These are phyloP conservation scores for Echeneis naucrates DNA, from an alignment of 2,797 vertebrate species.

Conservation along the genomic window DNA sequence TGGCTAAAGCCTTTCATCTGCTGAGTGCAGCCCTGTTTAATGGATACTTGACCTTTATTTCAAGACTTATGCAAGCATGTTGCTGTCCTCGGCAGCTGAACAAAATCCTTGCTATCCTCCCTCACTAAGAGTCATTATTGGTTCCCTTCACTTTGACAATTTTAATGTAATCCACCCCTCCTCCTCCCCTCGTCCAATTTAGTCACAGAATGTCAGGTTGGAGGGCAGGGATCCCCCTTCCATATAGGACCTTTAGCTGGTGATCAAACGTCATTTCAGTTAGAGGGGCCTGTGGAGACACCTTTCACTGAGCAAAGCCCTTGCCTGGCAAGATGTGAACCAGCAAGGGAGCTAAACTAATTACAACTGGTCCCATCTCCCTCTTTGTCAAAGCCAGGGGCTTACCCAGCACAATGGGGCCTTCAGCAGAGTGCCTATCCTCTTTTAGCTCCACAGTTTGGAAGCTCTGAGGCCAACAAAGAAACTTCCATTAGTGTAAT, in stretches of 20 bases:
- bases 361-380: conserved; percentile 76
- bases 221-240: conserved; percentile 52
- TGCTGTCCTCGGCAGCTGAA: conserved; percentile 40
- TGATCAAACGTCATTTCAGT: conserved; percentile 62
- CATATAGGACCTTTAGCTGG: conserved; percentile 52
- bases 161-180: conserved; percentile 28
- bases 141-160: conserved; percentile 49
- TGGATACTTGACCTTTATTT: conserved; percentile 67
- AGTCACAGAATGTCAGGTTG: conserved; percentile 59
- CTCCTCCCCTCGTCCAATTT: conserved; percentile 64
- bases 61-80: conserved; percentile 50
- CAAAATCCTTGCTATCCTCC: conserved; percentile 44
- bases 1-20: conserved; percentile 52
- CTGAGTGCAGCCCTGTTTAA: conserved; percentile 38
- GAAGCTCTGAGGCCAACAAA: conserved; percentile 76
- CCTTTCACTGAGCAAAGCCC: conserved; percentile 76
- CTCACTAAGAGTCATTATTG: conserved; percentile 59
- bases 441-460: conserved; percentile 69
- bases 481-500: conserved; percentile 86
- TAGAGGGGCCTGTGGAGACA: conserved; percentile 75
- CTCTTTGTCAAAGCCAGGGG: conserved; percentile 75
- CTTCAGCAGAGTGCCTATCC: conserved; percentile 76
- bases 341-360: conserved; percentile 82
- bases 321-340: conserved; percentile 75
- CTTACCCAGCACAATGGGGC: conserved; percentile 81